Conservation (phyloP, 2,797 vertebrate genomes). For the Hybognathus amarus region DNA sequence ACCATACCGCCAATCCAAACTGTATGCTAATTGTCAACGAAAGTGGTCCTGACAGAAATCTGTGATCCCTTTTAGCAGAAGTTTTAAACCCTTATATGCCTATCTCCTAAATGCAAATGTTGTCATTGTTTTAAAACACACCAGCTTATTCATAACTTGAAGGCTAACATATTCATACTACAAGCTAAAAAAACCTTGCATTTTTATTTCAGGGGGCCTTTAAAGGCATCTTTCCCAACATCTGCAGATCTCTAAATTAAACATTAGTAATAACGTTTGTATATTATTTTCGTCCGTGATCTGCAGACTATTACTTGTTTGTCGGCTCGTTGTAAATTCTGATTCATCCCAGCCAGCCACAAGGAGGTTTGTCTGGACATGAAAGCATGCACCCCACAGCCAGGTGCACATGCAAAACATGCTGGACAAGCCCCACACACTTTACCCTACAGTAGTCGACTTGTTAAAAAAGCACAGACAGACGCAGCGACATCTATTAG, state of each 20-base stretch:
- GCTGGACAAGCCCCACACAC: conserved; percentile 28
- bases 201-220: too few relatives aligned
- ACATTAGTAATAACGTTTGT: conserved; percentile 11
- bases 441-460: conserved; percentile 17
- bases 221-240: neutral
- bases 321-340: conserved; percentile 67
- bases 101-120: too few relatives aligned
- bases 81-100: too few relatives aligned
- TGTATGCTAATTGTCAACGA: too few relatives aligned
- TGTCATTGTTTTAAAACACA: too few relatives aligned
- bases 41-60: too few relatives aligned
- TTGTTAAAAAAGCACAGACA: conserved; percentile 64
- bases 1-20: too few relatives aligned
- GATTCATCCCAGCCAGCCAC: conserved; percentile 46
- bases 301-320: conserved; percentile 59
- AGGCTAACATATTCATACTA: too few relatives aligned
- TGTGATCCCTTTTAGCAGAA: too few relatives aligned
- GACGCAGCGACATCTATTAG: conserved; percentile 68
- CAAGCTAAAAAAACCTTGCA: too few relatives aligned
- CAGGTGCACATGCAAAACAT: conserved; percentile 63
- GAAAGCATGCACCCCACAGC: conserved; percentile 53
- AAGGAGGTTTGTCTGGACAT: conserved; percentile 63
- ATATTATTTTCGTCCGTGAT: conserved; percentile 57
- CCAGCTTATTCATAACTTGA: too few relatives aligned
- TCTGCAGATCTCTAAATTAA: conserved; percentile 4